These are phyloP conservation scores for Sebastes taczanowskii DNA, from an alignment of 2,797 vertebrate species.

Conservation along the genomic window DNA sequence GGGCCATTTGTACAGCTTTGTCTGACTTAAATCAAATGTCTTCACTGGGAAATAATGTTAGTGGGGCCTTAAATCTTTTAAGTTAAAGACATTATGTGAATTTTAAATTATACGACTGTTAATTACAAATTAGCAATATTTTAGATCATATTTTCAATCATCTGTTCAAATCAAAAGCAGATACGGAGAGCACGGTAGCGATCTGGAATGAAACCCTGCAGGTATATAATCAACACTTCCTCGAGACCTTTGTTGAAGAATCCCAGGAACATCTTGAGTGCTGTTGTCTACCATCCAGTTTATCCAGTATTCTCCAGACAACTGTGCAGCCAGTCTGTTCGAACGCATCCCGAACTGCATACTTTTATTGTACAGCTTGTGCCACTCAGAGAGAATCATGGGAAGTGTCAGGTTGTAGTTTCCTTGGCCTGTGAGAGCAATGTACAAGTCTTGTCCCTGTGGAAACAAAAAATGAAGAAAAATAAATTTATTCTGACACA, in stretches of 20 bases:
- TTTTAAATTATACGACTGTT: not conserved
- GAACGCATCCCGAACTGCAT: slow-evolving; percentile 25
- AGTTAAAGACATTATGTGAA: not conserved
- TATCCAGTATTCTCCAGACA: slow-evolving; percentile 55
- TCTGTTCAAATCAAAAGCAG: not conserved
- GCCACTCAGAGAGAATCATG: slow-evolving; percentile 80
- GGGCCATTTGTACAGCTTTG: not conserved
- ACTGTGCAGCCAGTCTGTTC: not conserved
- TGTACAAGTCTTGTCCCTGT: slow-evolving; percentile 46
- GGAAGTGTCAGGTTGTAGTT: slow-evolving; percentile 66
- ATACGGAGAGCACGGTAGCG: rapidly evolving
- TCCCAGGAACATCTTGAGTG: slow-evolving; percentile 34
- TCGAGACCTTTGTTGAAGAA: slow-evolving; percentile 75
- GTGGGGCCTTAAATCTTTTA: not conserved
- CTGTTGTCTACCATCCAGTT: slow-evolving; percentile 58
- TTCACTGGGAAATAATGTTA: not conserved
- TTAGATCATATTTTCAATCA: not conserved
- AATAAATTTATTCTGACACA: not conserved
- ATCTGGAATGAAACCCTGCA: slow-evolving; percentile 3
- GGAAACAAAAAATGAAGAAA: not conserved
- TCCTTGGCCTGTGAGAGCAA: not conserved
- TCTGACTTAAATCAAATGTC: not conserved
- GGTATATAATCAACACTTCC: not conserved
- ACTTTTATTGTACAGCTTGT: slow-evolving; percentile 50
- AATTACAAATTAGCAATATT: not conserved